Percentiles rank a stretch among this genome's conserved stretches.
Evolutionary conservation across 2,888 invertebrate species (phyloP).

Genomic region (Kryphioiulus occultus): DNA sequence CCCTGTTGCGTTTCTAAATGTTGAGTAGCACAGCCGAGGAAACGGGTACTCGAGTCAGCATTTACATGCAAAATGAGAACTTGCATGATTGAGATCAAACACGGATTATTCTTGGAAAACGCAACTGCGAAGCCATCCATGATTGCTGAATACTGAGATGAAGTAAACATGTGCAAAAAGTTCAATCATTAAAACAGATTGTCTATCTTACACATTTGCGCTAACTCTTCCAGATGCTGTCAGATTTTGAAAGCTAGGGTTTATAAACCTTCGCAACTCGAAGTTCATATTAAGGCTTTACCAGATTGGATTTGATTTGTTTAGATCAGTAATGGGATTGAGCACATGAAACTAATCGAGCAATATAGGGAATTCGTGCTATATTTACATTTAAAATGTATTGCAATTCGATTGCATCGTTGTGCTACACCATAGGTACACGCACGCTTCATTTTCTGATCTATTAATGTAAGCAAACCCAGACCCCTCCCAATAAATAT

Average conservation of each 20-base stretch:
- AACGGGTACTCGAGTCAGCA: not conserved
- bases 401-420: not conserved
- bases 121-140: not conserved
- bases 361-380: not conserved
- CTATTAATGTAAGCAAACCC: not conserved
- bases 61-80: constrained; percentile 11
- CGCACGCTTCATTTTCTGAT: not conserved
- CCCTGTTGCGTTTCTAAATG: constrained; percentile 42
- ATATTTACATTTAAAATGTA: constrained; percentile 17
- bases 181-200: constrained; percentile 5
- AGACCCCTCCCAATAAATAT: constrained; percentile 27
- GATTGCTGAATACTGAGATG: not conserved
- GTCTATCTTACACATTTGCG: not conserved
- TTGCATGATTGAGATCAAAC: not conserved
- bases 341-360: not conserved
- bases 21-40: constrained; percentile 34
- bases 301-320: not conserved
- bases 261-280: not conserved
- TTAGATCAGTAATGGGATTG: not conserved
- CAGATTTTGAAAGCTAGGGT: not conserved
- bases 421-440: not conserved
- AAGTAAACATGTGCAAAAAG: not conserved
- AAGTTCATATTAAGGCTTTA: not conserved
- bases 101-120: not conserved
- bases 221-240: not conserved